Conservation (phyloP, 1,140 invertebrate genomes). For the Bombus consobrinus region DNA sequence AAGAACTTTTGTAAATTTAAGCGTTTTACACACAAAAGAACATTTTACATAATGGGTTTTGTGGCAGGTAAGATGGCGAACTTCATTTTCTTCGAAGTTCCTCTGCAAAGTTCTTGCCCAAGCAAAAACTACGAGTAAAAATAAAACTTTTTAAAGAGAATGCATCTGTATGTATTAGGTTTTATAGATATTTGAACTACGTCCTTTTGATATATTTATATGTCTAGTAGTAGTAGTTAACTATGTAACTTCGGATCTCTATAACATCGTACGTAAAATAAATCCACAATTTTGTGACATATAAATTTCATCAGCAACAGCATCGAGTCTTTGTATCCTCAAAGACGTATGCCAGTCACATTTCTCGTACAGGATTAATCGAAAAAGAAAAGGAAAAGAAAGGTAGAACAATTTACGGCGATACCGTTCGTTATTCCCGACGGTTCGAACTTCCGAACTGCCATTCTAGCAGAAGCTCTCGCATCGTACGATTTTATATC, state of each 20-base stretch:
- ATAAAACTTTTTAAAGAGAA: neutral
- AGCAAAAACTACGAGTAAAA: neutral
- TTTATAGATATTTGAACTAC: neutral
- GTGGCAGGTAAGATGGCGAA: neutral
- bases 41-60: neutral
- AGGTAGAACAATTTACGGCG: slow-evolving; percentile 47
- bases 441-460: slow-evolving; percentile 72
- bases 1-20: neutral
- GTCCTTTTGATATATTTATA: too few species aligned
- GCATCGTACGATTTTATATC: slow-evolving; percentile 76
- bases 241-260: too few species aligned
- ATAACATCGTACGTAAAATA: too few species aligned
- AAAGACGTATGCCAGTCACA: neutral
- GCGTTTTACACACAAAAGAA: neutral
- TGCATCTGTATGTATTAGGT: neutral
- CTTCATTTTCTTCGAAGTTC: neutral
- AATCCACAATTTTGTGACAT: too few species aligned
- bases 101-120: neutral
- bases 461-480: slow-evolving; percentile 68
- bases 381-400: slow-evolving; percentile 17
- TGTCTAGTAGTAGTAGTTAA: too few species aligned
- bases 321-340: neutral
- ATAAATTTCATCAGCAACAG: neutral
- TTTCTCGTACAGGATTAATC: slow-evolving; percentile 8
- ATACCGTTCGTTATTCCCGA: slow-evolving; percentile 67